Evolutionary conservation across 2,113 vertebrate species (phyloP), one percentile per base, ranked within the genome.

Genomic region (Alexandromys fortis): DNA sequence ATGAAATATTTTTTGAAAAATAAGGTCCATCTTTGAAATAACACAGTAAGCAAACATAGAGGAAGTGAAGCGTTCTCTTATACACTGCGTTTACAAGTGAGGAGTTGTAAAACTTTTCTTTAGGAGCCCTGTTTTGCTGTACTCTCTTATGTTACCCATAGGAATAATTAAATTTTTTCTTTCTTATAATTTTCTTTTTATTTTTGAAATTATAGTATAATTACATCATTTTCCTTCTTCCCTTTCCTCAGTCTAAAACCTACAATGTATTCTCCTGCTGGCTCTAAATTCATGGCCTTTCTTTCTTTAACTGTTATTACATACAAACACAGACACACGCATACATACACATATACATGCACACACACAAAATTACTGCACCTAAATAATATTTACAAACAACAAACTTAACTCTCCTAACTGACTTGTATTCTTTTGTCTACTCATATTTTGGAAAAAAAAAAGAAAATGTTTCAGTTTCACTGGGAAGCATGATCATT

Each of bases 21-120:
- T 26, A 38, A 45, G 5, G 9, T 12, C 11, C 12, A 67, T 14
- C 38, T 30, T 45, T 22, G 2, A 16, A 47, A 24, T 70, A 33
- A 10, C n/a, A 72, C 12, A 82, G 0, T n/a, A 76, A 82, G 2
- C 13, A 2, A 58, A 1, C 49, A 6, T 55, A 45, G 21, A 65
- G 8, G 4, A 58, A 58, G 17, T 19, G 12, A 12, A 7, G 2
- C 5, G 26, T 22, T 3, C 21, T 3, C 65, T 3, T 24, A n/a
- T 19, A 35, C 10, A 26, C 5, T 55, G 11, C 73, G 21, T 63
- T 77, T 85, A 12, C 17, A 90, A 75, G 1, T 61, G 4, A 17
- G 14, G 5, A 26, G 0, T 13, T 38, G 4, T 16, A 21, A 91
- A 6, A 3, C 33, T 42, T 42, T 7, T 14, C 17, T 68, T 87